A percentile compares a stretch with the other conserved stretches of the same genome.
These are phyloP conservation scores for Aplocera efformata DNA, from an alignment of 2,888 invertebrate species.

Conservation along the genomic window DNA sequence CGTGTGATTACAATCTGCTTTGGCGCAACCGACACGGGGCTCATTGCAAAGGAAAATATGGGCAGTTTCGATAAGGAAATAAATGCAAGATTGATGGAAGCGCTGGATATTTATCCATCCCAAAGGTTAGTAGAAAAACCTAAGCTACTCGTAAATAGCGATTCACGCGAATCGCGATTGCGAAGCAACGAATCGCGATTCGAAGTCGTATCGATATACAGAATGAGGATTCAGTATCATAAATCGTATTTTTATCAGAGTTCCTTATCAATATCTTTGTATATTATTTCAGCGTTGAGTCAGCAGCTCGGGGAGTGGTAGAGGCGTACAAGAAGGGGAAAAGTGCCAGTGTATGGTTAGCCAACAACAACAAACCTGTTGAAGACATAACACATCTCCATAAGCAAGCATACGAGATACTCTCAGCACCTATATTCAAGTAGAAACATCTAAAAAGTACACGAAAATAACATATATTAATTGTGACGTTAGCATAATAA, in stretches of 20 bases:
- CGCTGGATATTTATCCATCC: slow-evolving; percentile 9
- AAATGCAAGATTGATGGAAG: slow-evolving; percentile 6
- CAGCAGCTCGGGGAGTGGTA: slow-evolving; percentile 33
- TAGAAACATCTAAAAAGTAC: not conserved
- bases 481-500: no score
- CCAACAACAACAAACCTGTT: slow-evolving; percentile 27
- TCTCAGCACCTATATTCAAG: slow-evolving; percentile 7
- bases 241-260: no score
- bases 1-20: slow-evolving; percentile 39
- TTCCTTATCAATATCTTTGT: no score
- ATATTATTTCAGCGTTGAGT: slow-evolving; percentile 32
- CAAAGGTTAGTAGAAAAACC: slow-evolving; percentile 20
- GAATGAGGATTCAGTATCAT: no score
- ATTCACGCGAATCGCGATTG: no score
- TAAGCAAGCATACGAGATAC: slow-evolving; percentile 20
- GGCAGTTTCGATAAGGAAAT: slow-evolving; percentile 32
- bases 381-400: slow-evolving; percentile 32
- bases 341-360: slow-evolving; percentile 38
- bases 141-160: no score
- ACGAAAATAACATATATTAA: no score
- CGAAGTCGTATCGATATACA: no score
- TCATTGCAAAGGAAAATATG: slow-evolving; percentile 23
- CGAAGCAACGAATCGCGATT: no score
- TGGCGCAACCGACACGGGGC: slow-evolving; percentile 31
- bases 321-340: slow-evolving; percentile 31